phyloP scores from a whole-genome alignment of 2,888 invertebrate species.

The Clepsis dumicolana region DNA sequence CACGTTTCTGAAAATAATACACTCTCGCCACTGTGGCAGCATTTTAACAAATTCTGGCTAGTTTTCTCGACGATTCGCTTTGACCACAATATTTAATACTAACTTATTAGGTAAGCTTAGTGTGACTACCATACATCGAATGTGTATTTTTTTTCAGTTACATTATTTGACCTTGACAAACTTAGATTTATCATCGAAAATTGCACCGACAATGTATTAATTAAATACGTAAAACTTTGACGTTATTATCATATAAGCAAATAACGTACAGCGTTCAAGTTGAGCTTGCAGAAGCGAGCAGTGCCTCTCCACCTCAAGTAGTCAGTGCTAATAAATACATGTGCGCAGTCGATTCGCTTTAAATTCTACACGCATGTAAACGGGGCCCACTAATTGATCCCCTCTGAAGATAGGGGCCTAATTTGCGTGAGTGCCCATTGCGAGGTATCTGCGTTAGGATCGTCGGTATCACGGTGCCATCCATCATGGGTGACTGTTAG shows the following conservation, averaged over 20 bases:
- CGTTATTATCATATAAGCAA: no score
- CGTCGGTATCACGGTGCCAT: slow-evolving; percentile 36
- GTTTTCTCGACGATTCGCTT: no score
- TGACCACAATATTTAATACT: no score
- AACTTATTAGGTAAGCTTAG: no score
- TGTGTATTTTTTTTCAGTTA: no score
- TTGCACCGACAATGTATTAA: no score
- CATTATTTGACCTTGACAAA: no score
- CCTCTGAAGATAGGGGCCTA: slow-evolving; percentile 60
- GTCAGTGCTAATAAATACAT: slow-evolving; percentile 23
- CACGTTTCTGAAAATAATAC: neutral
- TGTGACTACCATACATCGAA: no score
- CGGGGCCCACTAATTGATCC: slow-evolving; percentile 53
- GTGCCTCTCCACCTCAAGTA: neutral
- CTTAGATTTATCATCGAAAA: no score
- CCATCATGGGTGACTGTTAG: slow-evolving; percentile 27
- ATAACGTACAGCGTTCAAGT: neutral
- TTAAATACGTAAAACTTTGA: no score
- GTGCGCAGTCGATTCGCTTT: slow-evolving; percentile 29
- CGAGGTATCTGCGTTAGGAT: slow-evolving; percentile 50
- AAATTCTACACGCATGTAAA: slow-evolving; percentile 39
- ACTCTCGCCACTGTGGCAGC: no score
- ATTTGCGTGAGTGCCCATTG: slow-evolving; percentile 65
- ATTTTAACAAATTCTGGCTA: no score
- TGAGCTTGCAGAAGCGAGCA: neutral